phyloP scores from a whole-genome alignment of 2,888 invertebrate species.

The Harpagoxenus sublaevis region DNA sequence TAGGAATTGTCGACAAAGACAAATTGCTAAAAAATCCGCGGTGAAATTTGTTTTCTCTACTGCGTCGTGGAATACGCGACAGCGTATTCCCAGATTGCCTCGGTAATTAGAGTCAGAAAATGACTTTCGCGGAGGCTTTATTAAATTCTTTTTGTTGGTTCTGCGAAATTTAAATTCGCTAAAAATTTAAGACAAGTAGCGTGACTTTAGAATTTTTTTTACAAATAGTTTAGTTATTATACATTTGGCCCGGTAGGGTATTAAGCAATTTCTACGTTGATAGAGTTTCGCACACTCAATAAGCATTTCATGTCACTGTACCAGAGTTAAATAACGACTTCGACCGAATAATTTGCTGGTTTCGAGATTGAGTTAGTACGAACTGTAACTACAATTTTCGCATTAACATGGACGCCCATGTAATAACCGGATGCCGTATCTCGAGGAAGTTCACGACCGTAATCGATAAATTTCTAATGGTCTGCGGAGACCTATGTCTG shows the following conservation, averaged over 20 bases:
- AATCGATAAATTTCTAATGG: conserved; percentile 44
- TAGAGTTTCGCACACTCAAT: neutral
- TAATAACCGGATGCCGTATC: conserved; percentile 9
- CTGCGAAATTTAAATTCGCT: neutral
- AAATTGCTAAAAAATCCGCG: conserved; percentile 23
- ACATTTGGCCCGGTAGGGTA: neutral
- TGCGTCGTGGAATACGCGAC: neutral
- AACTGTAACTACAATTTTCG: conserved; percentile 23
- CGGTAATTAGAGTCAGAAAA: neutral
- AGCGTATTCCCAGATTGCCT: neutral
- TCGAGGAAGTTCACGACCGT: conserved; percentile 8
- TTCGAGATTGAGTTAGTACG: conserved; percentile 22
- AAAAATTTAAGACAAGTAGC: neutral
- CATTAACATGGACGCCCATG: neutral
- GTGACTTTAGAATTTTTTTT: neutral
- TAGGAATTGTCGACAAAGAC: conserved; percentile 29
- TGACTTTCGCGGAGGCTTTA: neutral
- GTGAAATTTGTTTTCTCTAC: conserved; percentile 32
- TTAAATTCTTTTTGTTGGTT: neutral
- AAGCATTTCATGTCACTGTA: neutral
- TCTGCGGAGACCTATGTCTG: neutral
- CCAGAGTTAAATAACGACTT: conserved; percentile 17
- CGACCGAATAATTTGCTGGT: conserved; percentile 8
- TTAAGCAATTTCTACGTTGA: neutral
- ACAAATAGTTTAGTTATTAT: neutral